These are phyloP conservation scores for Tenthredo amoena DNA, from an alignment of 2,888 invertebrate genomes.

Conservation along the genomic window DNA sequence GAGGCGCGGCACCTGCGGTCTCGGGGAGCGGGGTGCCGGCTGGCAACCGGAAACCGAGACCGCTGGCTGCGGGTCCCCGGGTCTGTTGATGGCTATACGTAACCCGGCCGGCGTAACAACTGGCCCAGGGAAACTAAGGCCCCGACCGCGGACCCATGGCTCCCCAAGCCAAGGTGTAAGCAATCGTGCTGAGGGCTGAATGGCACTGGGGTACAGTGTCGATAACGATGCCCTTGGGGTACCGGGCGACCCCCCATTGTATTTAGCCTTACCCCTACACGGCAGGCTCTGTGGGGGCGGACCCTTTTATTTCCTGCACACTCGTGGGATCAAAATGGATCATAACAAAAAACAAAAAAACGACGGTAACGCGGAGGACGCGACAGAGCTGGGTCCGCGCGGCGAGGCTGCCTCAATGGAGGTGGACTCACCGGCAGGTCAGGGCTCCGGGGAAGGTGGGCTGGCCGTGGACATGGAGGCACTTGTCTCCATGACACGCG, in stretches of 20 bases:
- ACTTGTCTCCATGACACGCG: background rate
- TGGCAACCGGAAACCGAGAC: too few species aligned
- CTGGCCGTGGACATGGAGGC: constrained; percentile 7
- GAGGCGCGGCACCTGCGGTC: too few species aligned
- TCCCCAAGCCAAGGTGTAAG: constrained; percentile 54
- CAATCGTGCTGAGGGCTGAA: constrained; percentile 57
- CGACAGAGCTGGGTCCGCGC: background rate
- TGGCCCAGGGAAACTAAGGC: background rate
- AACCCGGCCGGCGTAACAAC: background rate
- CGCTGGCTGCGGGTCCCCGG: background rate
- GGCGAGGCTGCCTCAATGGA: background rate
- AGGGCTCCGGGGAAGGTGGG: background rate
- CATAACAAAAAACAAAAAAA: background rate
- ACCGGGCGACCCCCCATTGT: constrained; percentile 54
- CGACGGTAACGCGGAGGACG: background rate
- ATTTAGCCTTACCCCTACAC: constrained; percentile 46
- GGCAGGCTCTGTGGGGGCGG: constrained; percentile 53
- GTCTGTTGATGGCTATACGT: background rate
- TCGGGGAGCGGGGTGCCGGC: too few species aligned
- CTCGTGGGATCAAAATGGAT: constrained; percentile 35
- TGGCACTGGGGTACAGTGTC: constrained; percentile 54
- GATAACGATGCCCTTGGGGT: constrained; percentile 55
- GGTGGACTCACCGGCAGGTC: background rate
- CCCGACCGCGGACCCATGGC: constrained; percentile 7
- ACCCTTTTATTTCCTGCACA: constrained; percentile 44